These are phyloP conservation scores for Gila orcuttii DNA, from an alignment of 2,113 vertebrate species.

Conservation along the genomic window DNA sequence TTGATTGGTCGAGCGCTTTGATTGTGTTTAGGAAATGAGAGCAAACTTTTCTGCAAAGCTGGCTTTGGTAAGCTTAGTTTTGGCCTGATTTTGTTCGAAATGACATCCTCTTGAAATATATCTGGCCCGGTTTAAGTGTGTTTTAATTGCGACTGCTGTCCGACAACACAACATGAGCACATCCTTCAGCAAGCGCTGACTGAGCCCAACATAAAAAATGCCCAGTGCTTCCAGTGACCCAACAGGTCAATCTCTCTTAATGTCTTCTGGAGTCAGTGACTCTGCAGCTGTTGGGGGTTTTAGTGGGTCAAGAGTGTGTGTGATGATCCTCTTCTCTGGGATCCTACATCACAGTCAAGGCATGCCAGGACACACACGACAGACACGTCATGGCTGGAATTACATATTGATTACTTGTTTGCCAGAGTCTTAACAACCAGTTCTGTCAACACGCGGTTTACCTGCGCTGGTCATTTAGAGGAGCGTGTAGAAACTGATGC, in stretches of 20 bases:
- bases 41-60: too few relatives aligned
- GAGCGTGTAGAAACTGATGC: not conserved
- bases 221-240: not conserved
- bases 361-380: constrained; percentile 5
- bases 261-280: constrained; percentile 4
- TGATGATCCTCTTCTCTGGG: not conserved
- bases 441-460: constrained; percentile 47
- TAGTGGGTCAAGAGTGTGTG: not conserved
- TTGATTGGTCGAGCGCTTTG: too few relatives aligned
- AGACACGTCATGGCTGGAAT: constrained; percentile 52
- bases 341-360: constrained; percentile 36
- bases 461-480: constrained; percentile 49
- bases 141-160: not conserved
- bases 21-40: too few relatives aligned
- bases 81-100: too few relatives aligned
- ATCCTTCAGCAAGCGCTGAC: constrained; percentile 17
- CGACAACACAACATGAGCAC: constrained; percentile 27
- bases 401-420: constrained; percentile 57
- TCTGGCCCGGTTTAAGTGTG: not conserved
- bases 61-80: too few relatives aligned
- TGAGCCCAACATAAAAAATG: not conserved
- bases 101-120: too few relatives aligned
- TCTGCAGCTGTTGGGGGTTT: constrained; percentile 43
- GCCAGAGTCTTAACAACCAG: constrained; percentile 50
- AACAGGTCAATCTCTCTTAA: constrained; percentile 8